These are phyloP conservation scores for Timandra comae DNA, from an alignment of 2,888 invertebrate genomes.

Conservation along the genomic window DNA sequence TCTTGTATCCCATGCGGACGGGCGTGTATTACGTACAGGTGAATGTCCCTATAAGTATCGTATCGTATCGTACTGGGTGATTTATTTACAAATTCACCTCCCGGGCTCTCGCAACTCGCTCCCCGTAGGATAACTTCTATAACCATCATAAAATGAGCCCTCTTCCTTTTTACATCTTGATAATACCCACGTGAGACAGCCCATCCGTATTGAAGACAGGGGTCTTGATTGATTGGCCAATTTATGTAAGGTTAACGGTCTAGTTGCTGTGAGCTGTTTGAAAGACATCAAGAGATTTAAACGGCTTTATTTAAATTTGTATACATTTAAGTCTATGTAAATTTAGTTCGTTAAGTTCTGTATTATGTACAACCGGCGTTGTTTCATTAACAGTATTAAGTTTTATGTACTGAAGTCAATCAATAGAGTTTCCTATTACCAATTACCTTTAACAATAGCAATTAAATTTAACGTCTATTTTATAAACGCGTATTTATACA, in stretches of 20 bases:
- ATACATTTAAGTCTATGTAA: constrained; percentile 9
- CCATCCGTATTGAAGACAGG: constrained; percentile 16
- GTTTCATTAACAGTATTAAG: too few species aligned
- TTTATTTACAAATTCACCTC: constrained; percentile 53
- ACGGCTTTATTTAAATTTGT: constrained; percentile 24
- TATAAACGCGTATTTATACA: too few species aligned
- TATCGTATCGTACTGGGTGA: constrained; percentile 38
- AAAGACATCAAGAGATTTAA: constrained; percentile 21
- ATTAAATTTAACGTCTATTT: too few species aligned
- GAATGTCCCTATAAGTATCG: constrained; percentile 46
- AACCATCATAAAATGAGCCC: constrained; percentile 35
- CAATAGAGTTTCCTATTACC: too few species aligned
- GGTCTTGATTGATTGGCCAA: constrained; percentile 38
- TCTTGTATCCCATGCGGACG: constrained; percentile 16
- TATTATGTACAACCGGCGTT: too few species aligned
- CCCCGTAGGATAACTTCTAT: constrained; percentile 33
- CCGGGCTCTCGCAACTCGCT: constrained; percentile 28
- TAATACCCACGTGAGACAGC: constrained; percentile 22
- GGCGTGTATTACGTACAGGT: constrained; percentile 39
- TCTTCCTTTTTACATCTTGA: constrained; percentile 26
- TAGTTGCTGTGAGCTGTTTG: constrained; percentile 25
- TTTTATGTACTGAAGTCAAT: too few species aligned
- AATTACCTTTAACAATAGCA: too few species aligned
- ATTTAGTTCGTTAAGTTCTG: constrained; percentile 5
- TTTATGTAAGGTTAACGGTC: constrained; percentile 43